Conservation (phyloP, 2,113 vertebrate genomes). For the Antechinus stuartii region DNA sequence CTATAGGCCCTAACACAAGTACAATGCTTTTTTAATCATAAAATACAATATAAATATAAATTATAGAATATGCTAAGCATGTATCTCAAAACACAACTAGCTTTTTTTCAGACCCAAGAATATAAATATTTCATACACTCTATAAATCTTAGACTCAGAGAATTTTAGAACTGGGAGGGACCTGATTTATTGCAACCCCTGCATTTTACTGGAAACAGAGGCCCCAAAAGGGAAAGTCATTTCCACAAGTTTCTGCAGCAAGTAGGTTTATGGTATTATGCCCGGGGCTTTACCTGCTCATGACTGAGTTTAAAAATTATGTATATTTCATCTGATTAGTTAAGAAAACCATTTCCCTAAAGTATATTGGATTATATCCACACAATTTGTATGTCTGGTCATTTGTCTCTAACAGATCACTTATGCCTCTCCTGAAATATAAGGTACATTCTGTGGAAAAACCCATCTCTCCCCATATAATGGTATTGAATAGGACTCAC, state of each 20-base stretch:
- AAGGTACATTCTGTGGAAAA: background rate
- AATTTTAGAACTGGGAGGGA: background rate
- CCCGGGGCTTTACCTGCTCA: background rate
- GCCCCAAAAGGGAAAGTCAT: background rate
- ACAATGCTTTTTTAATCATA: background rate
- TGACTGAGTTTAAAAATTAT: background rate
- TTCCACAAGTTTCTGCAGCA: background rate
- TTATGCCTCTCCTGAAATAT: background rate
- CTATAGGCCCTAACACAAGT: background rate
- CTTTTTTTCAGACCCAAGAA: background rate
- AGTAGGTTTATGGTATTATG: background rate
- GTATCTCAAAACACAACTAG: background rate
- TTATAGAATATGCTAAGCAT: background rate
- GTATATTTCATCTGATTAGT: background rate
- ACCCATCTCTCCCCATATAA: background rate
- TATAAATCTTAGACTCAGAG: background rate
- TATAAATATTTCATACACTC: background rate
- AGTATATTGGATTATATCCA: background rate
- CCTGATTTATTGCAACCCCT: background rate
- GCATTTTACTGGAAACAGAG: background rate
- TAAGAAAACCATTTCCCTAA: background rate
- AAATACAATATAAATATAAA: background rate
- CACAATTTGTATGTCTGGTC: background rate
- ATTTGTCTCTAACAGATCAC: background rate
- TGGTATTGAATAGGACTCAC: background rate